Percentiles rank a stretch among this genome's conserved stretches.
phyloP scores from a whole-genome alignment of 2,888 invertebrate species.

The Spilarctia lutea region DNA sequence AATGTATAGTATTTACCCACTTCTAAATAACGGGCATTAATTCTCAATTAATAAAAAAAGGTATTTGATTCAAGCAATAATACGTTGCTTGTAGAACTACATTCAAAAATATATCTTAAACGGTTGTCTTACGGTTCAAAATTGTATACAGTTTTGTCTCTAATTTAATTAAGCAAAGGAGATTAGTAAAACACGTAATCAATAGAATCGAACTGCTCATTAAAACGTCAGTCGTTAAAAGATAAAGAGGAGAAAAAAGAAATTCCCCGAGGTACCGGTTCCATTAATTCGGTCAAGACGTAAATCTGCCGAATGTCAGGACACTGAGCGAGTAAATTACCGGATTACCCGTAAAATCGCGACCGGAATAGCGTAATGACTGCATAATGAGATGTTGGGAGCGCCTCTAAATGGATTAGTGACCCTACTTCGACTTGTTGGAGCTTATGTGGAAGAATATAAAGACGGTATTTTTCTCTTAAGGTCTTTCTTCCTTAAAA shows the following conservation, averaged over 20 bases:
- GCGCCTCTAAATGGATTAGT: slow-evolving; percentile 35
- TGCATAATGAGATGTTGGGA: slow-evolving; percentile 55
- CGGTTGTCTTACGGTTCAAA: neutral
- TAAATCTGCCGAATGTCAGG: slow-evolving; percentile 39
- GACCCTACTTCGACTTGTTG: slow-evolving; percentile 12
- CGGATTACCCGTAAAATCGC: slow-evolving; percentile 59
- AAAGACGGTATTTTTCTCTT: neutral
- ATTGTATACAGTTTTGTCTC: neutral
- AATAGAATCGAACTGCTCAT: slow-evolving; percentile 15
- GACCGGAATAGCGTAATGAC: slow-evolving; percentile 57
- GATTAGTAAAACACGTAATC: slow-evolving; percentile 17
- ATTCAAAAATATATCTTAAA: neutral
- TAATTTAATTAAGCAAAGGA: slow-evolving; percentile 8
- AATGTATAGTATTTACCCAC: neutral
- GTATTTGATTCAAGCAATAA: neutral
- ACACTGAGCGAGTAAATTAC: slow-evolving; percentile 52
- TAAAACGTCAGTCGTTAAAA: slow-evolving; percentile 17
- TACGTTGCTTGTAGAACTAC: neutral
- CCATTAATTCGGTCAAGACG: slow-evolving; percentile 38
- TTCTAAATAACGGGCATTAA: slow-evolving; percentile 9
- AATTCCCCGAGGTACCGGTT: slow-evolving; percentile 7
- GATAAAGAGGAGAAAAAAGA: slow-evolving; percentile 17
- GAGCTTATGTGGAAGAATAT: slow-evolving; percentile 13
- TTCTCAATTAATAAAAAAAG: slow-evolving; percentile 1
- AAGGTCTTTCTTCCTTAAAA: neutral